Conservation (phyloP, 2,113 vertebrate genomes). For the Lepus timidus region DNA sequence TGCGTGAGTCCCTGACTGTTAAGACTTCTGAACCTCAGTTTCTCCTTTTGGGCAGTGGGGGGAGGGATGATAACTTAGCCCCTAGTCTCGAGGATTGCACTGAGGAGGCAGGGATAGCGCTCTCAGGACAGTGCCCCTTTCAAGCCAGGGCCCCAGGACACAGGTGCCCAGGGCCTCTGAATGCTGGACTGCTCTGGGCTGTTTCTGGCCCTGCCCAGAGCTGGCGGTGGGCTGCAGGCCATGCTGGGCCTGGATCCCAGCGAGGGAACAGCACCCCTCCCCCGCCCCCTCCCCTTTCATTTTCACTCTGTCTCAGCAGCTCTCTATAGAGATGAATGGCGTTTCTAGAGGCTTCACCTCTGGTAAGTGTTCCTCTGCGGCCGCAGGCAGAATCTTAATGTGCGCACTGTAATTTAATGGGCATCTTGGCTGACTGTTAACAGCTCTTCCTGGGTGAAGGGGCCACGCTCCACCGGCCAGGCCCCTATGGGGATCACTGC, state of each 20-base stretch:
- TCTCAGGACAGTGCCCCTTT: not conserved
- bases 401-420: conserved; percentile 56
- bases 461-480: not conserved
- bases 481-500: not conserved
- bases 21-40: not conserved
- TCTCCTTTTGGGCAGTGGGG: not conserved
- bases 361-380: conserved; percentile 56
- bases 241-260: not conserved
- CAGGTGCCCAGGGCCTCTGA: rapidly evolving
- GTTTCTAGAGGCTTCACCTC: conserved; percentile 70
- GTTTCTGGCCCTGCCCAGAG: not conserved
- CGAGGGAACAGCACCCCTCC: rapidly evolving
- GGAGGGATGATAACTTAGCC: not conserved
- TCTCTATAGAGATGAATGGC: conserved; percentile 74
- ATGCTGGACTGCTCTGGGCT: not conserved
- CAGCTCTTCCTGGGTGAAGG: not conserved
- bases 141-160: not conserved
- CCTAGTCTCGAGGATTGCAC: not conserved
- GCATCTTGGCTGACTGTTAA: conserved; percentile 46
- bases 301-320: conserved; percentile 68
- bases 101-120: not conserved
- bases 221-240: not conserved
- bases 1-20: not conserved
- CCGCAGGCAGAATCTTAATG: conserved; percentile 72
- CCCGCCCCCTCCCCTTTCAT: not conserved